Evolutionary conservation across 2,888 invertebrate species (phyloP).

Genomic region (Gibbula magus): DNA sequence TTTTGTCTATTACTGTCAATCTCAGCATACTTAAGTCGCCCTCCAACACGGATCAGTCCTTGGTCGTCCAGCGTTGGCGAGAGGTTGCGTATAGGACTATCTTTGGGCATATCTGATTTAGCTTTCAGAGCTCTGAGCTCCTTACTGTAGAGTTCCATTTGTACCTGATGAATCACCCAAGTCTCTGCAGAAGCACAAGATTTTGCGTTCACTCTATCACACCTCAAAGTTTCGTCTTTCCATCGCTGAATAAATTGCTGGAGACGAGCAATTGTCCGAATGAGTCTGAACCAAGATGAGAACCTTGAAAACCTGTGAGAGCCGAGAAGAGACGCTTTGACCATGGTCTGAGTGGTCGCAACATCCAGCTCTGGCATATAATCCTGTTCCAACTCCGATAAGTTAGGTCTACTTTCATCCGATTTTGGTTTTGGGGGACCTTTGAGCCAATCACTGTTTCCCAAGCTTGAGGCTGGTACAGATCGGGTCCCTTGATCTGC

Average conservation of each 20-base stretch:
- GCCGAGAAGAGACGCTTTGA: not conserved
- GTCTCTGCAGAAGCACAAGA: constrained; percentile 4
- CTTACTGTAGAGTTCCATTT: not conserved
- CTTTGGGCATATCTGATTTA: not conserved
- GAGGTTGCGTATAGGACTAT: constrained; percentile 26
- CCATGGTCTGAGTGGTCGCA: not conserved
- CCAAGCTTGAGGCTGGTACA: not conserved
- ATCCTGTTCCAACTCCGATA: not conserved
- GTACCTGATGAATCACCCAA: constrained; percentile 28
- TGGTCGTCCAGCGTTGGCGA: constrained; percentile 35
- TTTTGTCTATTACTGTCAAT: not conserved
- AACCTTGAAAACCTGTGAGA: constrained; percentile 26
- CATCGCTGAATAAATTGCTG: constrained; percentile 16
- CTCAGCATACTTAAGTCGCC: constrained; percentile 24
- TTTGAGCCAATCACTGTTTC: not conserved
- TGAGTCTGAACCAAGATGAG: constrained; percentile 23
- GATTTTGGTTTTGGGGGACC: not conserved
- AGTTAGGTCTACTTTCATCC: not conserved
- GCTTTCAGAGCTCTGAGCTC: not conserved
- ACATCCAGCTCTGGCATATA: not conserved
- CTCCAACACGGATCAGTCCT: constrained; percentile 39
- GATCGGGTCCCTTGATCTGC: not conserved
- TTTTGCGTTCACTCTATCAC: not conserved
- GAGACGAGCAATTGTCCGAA: constrained; percentile 14
- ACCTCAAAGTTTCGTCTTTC: not conserved